These are phyloP conservation scores for Ramphastos sulfuratus DNA, from an alignment of 2,113 vertebrate genomes.

Conservation along the genomic window DNA sequence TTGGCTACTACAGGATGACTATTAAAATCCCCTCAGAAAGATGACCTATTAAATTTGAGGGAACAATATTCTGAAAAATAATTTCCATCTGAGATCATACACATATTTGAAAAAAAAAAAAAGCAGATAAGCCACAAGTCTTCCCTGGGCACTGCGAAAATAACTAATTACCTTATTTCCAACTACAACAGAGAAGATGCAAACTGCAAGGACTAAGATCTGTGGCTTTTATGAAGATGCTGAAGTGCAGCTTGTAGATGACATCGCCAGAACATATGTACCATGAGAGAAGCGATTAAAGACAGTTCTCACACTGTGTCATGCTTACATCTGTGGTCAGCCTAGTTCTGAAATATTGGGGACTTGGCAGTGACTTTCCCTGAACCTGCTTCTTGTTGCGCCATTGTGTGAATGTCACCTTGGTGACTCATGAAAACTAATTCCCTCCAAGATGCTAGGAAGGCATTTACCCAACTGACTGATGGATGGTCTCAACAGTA, in stretches of 20 bases:
- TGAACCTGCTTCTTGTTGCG: background rate
- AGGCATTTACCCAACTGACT: background rate
- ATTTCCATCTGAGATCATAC: background rate
- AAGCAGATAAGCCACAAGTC: background rate
- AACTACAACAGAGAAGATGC: background rate
- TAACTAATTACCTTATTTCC: background rate
- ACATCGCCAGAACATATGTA: background rate
- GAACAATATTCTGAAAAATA: background rate
- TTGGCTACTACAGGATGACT: background rate
- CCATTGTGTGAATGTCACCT: background rate
- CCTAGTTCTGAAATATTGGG: background rate
- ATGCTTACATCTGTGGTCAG: background rate
- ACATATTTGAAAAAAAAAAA: background rate
- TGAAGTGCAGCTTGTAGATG: background rate
- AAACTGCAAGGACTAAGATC: background rate
- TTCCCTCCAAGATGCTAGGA: background rate
- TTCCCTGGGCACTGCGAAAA: background rate
- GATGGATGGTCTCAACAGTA: background rate
- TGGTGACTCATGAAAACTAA: background rate
- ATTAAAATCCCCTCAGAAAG: background rate
- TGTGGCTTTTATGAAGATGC: background rate
- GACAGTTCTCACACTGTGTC: background rate
- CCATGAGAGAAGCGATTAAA: background rate
- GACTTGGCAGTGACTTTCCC: background rate
- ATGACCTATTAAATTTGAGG: background rate